These are phyloP conservation scores for Spermophilus dauricus DNA, from an alignment of 2,113 vertebrate genomes.

Conservation along the genomic window DNA sequence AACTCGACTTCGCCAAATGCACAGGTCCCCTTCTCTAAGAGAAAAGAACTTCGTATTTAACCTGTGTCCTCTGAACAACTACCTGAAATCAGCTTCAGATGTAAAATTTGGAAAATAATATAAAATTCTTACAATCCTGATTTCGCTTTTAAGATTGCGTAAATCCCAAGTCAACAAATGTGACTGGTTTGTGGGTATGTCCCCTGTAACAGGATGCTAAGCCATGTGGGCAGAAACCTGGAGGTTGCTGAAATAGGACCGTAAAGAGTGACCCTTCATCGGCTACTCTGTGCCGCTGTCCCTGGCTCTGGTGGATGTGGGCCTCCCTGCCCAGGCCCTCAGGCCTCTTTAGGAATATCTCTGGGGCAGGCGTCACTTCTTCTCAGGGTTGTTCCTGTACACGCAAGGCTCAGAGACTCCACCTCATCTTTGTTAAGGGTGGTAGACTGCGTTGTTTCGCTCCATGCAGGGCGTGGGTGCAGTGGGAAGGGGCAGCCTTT, in stretches of 20 bases:
- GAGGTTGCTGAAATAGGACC: background rate
- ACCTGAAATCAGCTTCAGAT: background rate
- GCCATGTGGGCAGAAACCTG: background rate
- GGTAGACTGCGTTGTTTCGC: background rate
- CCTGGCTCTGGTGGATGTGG: too few species aligned
- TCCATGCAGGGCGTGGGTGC: too few species aligned
- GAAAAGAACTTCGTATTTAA: background rate
- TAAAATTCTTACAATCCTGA: background rate
- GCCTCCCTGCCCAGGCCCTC: rapidly evolving
- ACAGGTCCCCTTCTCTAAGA: background rate
- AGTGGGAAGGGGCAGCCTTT: background rate
- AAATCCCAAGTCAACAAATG: background rate
- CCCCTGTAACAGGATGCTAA: background rate
- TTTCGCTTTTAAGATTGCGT: background rate
- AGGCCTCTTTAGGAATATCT: background rate
- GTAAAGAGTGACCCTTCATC: too few species aligned
- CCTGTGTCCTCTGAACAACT: background rate
- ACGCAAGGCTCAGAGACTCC: background rate
- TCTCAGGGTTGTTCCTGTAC: background rate
- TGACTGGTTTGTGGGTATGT: background rate
- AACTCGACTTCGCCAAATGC: background rate
- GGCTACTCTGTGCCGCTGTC: background rate
- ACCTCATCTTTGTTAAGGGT: background rate
- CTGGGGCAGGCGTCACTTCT: background rate
- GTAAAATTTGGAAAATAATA: background rate